phyloP scores from a whole-genome alignment of 2,888 invertebrate species.

The Latrodectus hesperus region DNA sequence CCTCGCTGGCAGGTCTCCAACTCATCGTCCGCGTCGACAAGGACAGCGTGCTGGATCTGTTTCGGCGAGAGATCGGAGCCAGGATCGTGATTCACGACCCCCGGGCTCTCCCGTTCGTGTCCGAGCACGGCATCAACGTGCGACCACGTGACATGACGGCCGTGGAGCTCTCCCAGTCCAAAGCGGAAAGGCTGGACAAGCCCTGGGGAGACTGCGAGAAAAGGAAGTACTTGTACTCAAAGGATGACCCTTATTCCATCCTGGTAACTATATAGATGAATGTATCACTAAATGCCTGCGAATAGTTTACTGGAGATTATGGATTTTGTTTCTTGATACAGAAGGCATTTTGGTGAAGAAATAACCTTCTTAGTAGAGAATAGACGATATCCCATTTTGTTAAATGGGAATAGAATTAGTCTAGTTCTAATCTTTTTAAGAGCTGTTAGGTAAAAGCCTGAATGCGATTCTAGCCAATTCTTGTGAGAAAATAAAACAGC shows the following conservation, averaged over 20 bases:
- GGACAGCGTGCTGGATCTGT: slow-evolving; percentile 9
- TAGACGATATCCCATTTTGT: too few species aligned
- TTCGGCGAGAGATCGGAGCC: slow-evolving; percentile 28
- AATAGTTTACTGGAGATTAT: too few species aligned
- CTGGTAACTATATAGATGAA: slow-evolving; percentile 18
- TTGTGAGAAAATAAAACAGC: too few species aligned
- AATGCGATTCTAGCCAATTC: too few species aligned
- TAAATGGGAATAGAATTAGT: too few species aligned
- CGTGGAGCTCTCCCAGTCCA: slow-evolving; percentile 29
- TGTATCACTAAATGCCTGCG: background rate
- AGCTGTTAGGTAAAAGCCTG: too few species aligned
- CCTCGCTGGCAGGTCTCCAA: slow-evolving; percentile 10
- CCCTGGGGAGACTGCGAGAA: slow-evolving; percentile 42
- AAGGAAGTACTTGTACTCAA: background rate
- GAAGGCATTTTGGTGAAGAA: too few species aligned
- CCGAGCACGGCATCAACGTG: slow-evolving; percentile 36
- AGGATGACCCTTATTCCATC: slow-evolving; percentile 28
- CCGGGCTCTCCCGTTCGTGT: slow-evolving; percentile 26
- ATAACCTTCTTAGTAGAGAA: too few species aligned
- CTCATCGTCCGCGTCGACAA: slow-evolving; percentile 28
- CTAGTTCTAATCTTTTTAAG: too few species aligned
- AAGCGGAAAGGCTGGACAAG: background rate
- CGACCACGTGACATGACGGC: slow-evolving; percentile 39
- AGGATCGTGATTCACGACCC: slow-evolving; percentile 36
- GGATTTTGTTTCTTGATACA: too few species aligned